These are phyloP conservation scores for Zosterops lateralis DNA, from an alignment of 2,113 vertebrate genomes.

Conservation along the genomic window DNA sequence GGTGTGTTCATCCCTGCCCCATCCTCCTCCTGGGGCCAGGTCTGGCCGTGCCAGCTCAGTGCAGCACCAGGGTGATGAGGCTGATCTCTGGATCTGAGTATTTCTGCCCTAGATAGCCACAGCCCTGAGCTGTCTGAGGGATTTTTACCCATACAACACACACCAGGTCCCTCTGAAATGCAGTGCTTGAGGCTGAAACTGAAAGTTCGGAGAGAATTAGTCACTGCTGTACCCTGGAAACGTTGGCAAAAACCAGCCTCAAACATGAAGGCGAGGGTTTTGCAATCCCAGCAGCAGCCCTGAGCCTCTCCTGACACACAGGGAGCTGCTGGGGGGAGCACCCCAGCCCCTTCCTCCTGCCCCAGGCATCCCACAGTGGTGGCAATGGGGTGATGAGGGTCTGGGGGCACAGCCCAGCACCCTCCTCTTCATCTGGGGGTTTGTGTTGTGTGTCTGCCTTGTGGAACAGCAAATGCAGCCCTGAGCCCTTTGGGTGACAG, in stretches of 20 bases:
- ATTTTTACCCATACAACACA: conserved; percentile 35
- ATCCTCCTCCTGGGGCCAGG: background rate
- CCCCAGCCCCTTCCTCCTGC: background rate
- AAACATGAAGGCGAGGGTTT: conserved; percentile 48
- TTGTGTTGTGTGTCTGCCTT: fast-evolving
- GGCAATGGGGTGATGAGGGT: fast-evolving
- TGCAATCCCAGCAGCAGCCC: conserved; percentile 33
- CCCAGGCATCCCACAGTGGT: fast-evolving
- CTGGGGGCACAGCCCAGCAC: background rate
- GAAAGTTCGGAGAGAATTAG: conserved; percentile 69
- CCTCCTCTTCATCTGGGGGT: background rate
- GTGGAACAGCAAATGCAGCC: background rate
- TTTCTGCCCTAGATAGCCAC: background rate
- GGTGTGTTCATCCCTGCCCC: background rate
- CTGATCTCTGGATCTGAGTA: background rate
- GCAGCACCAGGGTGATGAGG: fast-evolving
- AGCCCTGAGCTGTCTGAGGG: background rate
- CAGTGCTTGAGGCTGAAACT: conserved; percentile 59
- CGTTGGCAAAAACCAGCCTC: conserved; percentile 53
- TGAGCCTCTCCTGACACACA: background rate
- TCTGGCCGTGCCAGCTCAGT: background rate
- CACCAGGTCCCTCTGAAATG: conserved; percentile 39
- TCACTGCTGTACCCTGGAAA: conserved; percentile 69
- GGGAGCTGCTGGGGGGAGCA: background rate
- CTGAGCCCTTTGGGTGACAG: background rate